Percentiles rank a stretch among this genome's conserved stretches.
These are phyloP conservation scores for Acanthococcus lagerstroemiae DNA, from an alignment of 2,888 invertebrate genomes.

Conservation along the genomic window DNA sequence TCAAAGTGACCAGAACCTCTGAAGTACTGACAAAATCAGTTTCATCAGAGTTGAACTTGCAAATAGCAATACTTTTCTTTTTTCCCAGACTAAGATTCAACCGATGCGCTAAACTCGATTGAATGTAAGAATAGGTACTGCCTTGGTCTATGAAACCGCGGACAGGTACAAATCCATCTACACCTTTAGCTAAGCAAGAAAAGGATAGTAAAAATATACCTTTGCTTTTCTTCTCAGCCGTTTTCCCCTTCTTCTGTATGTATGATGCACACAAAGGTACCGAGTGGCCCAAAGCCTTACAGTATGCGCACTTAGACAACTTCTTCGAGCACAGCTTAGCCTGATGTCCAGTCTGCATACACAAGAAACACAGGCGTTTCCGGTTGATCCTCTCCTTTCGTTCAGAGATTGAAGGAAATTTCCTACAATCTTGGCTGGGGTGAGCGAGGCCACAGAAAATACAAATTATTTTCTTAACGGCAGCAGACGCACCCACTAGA, in stretches of 20 bases:
- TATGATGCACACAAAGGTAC: no score
- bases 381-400: no score
- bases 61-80: neutral
- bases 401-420: no score
- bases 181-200: neutral
- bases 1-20: neutral
- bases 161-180: neutral
- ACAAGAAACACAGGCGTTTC: no score
- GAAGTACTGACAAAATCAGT: neutral
- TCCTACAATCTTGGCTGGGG: neutral
- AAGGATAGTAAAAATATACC: neutral
- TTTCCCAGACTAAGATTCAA: neutral
- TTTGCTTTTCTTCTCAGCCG: no score
- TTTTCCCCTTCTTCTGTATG: no score
- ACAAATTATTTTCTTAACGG: neutral
- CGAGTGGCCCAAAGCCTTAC: neutral
- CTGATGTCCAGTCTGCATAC: no score
- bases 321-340: neutral
- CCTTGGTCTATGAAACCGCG: neutral
- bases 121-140: no score
- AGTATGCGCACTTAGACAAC: neutral
- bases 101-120: neutral
- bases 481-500: neutral
- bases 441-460: neutral
- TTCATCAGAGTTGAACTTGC: neutral